Evolutionary conservation across 1,140 invertebrate species (phyloP), one percentile per base, ranked within the genome.

Genomic region (Rhopalosiphum maidis): DNA sequence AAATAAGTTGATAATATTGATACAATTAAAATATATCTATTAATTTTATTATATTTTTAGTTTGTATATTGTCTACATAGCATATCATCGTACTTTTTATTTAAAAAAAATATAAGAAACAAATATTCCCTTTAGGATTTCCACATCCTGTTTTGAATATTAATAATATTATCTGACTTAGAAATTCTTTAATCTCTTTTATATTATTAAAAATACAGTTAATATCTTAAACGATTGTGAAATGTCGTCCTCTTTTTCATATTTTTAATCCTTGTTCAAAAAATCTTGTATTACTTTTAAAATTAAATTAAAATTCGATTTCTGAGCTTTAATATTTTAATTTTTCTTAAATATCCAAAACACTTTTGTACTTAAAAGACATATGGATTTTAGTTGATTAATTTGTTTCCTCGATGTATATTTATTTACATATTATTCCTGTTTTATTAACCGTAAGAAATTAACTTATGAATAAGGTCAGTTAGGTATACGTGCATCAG

Each of bases 401-500:
- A 55, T 55, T 51, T 89, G 18, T 89, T 89, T 89, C n/a, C 48
- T 35, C 51, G 22, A 55, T 54, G 48, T 54, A 54, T n/a, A 51
- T 51, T 37, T 30, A 89, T 89, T 89, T 89, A 35, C 48, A 89
- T 89, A 54, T 88, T 88, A 48, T 35, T 89, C n/a, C 55, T 25
- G 23, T 89, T 55, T 35, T 55, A 55, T 55, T 89, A 35, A 37
- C 87, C n/a, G 37, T 89, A 89, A 30, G n/a, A 89, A 89, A 89
- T 89, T 89, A 51, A 89, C 87, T 89, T 54, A 89, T 37, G 51
- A 89, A 89, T 89, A 89, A 89, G 87, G 87, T 89, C 87, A 89
- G 87, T 55, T 54, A 89, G 35, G 46, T 87, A 86, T 88, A 89
- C 87, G 51, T 89, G 87, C 41, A 55, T 51, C 35, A 89, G 87